These are phyloP conservation scores for Lepidothrix coronata DNA, from an alignment of 2,113 vertebrate species.

Conservation along the genomic window DNA sequence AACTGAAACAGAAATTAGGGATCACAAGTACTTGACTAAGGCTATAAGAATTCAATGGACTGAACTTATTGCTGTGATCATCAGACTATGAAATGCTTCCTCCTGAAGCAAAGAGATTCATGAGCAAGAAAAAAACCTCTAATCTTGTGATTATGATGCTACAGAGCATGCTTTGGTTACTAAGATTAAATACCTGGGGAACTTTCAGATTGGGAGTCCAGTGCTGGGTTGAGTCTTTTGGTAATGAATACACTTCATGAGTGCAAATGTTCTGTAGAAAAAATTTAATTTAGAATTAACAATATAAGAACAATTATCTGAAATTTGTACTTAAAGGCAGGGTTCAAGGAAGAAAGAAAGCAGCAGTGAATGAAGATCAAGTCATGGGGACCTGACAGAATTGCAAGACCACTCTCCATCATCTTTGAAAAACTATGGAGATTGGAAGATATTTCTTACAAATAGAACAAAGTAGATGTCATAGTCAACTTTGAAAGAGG, in stretches of 20 bases:
- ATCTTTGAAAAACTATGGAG: background rate
- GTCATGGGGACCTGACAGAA: background rate
- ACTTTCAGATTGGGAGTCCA: background rate
- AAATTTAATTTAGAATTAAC: background rate
- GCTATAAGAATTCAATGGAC: background rate
- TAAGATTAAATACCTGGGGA: background rate
- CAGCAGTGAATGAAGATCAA: background rate
- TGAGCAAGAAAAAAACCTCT: background rate
- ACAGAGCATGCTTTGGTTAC: background rate
- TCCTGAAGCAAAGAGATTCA: background rate
- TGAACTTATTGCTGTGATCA: background rate
- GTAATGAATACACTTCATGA: background rate
- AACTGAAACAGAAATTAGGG: background rate
- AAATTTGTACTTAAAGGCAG: background rate
- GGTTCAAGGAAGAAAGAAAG: background rate
- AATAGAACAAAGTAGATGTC: background rate
- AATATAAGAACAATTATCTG: background rate
- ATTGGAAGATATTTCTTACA: background rate
- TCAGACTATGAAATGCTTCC: background rate
- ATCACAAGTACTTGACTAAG: background rate
- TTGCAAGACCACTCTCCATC: background rate
- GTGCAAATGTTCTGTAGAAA: background rate
- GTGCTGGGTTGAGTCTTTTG: background rate
- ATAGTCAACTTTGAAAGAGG: background rate
- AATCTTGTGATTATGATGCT: background rate